A percentile compares a stretch with the other conserved stretches of the same genome.
Conservation (phyloP, 2,888 invertebrate genomes). For the Ecliptopera silaceata region DNA sequence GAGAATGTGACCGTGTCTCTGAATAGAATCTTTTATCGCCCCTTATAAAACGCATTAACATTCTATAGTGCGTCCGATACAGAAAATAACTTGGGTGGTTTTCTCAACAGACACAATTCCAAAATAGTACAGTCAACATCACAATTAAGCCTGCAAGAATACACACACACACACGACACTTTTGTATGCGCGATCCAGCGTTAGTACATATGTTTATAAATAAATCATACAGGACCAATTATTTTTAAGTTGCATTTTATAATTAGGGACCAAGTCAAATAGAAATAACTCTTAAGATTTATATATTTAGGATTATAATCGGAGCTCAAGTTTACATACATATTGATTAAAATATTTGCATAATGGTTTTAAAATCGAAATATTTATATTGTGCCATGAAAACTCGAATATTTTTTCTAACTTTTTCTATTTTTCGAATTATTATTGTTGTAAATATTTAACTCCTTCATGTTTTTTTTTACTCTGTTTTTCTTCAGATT, state of each 20-base stretch:
- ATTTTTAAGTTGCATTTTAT: conserved; percentile 10
- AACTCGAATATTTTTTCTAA: conserved; percentile 8
- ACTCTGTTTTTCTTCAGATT: no score
- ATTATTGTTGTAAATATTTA: conserved; percentile 14
- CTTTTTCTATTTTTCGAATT: background rate
- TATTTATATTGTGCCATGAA: conserved; percentile 4
- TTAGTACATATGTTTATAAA: no score
- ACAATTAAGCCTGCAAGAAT: no score
- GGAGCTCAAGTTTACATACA: background rate
- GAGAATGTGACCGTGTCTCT: no score
- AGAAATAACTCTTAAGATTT: conserved; percentile 6
- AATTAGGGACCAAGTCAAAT: conserved; percentile 21
- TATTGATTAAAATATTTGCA: background rate
- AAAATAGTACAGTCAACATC: no score
- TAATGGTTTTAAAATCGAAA: background rate
- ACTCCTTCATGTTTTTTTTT: background rate
- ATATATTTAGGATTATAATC: background rate
- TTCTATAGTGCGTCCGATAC: no score
- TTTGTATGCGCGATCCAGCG: no score
- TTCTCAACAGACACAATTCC: no score
- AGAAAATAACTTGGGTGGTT: no score
- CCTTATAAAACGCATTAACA: no score
- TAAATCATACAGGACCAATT: conserved; percentile 8
- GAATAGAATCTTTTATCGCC: no score
- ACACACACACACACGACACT: no score